Evolutionary conservation across 2,113 vertebrate genomes (phyloP).

Genomic region (Paramormyrops kingsleyae): DNA sequence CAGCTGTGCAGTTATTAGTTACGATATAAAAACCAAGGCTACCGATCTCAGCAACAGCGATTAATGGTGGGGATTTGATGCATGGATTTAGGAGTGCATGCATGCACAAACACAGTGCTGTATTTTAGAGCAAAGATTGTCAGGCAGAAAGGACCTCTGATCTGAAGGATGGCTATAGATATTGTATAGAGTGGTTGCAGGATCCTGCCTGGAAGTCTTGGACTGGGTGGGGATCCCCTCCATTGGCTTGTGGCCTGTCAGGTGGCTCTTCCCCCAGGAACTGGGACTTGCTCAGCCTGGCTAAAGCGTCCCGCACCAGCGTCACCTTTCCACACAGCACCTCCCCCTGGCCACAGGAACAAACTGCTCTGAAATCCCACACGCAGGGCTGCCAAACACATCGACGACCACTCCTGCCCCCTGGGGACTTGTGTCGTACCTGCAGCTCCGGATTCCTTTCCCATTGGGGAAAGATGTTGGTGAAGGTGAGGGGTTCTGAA

Average conservation of each 20-base stretch:
- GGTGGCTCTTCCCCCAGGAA: conserved; percentile 56
- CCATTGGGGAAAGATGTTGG: conserved; percentile 68
- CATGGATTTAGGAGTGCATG: not conserved
- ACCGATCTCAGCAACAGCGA: not conserved
- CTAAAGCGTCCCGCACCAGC: conserved; percentile 65
- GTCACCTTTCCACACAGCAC: conserved; percentile 50
- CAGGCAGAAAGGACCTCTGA: not conserved
- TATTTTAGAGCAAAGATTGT: not conserved
- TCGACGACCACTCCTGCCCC: not conserved
- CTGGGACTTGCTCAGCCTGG: conserved; percentile 53
- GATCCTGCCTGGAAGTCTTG: conserved; percentile 60
- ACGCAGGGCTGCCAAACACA: not conserved
- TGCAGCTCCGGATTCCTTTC: conserved; percentile 43
- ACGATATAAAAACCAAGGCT: not conserved
- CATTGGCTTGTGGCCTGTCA: conserved; percentile 53
- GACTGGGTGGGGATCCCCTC: conserved; percentile 60
- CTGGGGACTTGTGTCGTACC: conserved; percentile 33
- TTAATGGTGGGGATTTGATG: not conserved
- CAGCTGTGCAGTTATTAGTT: not conserved
- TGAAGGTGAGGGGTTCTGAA: conserved; percentile 67
- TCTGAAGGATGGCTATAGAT: not conserved
- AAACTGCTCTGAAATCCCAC: not conserved
- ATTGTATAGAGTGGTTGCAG: not conserved
- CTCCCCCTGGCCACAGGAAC: conserved; percentile 33
- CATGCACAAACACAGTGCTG: not conserved